Evolutionary conservation across 2,888 invertebrate genomes (phyloP).

Genomic region (Aelia acuminata): DNA sequence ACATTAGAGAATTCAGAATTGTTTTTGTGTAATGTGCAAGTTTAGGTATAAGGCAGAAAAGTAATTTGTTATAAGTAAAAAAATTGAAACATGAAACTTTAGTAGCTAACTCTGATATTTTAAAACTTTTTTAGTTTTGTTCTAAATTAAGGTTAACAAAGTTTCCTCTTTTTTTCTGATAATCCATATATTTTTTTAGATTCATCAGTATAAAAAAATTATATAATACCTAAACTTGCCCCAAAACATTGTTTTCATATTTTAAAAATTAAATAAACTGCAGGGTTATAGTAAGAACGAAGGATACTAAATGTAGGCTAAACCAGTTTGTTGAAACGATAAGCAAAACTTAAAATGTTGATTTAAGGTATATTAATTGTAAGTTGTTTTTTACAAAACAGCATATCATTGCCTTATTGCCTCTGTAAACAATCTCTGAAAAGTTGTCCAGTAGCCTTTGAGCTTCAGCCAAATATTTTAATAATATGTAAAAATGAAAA

Average conservation of each 20-base stretch:
- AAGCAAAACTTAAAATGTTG: conserved; percentile 8
- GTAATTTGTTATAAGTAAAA: background rate
- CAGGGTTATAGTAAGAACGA: conserved; percentile 46
- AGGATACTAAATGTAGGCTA: background rate
- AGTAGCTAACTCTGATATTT: background rate
- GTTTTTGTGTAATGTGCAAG: background rate
- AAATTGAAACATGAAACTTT: background rate
- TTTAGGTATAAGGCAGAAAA: background rate
- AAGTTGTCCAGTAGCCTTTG: conserved; percentile 60
- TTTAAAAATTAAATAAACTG: background rate
- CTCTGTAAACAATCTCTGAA: conserved; percentile 41
- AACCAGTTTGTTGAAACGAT: conserved; percentile 24
- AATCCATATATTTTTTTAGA: background rate
- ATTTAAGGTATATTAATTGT: conserved; percentile 54
- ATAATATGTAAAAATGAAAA: conserved; percentile 52
- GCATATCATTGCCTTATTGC: conserved; percentile 62
- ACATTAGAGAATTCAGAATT: background rate
- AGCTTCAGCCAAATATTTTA: conserved; percentile 58
- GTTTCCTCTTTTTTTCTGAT: background rate
- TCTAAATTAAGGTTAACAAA: background rate
- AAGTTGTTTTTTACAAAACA: conserved; percentile 51
- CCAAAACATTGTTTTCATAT: background rate
- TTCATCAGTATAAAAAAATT: background rate
- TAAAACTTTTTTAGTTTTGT: background rate
- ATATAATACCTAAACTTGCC: background rate